Conservation (phyloP, 2,113 vertebrate species). For the Coptodon bakossiorum region DNA sequence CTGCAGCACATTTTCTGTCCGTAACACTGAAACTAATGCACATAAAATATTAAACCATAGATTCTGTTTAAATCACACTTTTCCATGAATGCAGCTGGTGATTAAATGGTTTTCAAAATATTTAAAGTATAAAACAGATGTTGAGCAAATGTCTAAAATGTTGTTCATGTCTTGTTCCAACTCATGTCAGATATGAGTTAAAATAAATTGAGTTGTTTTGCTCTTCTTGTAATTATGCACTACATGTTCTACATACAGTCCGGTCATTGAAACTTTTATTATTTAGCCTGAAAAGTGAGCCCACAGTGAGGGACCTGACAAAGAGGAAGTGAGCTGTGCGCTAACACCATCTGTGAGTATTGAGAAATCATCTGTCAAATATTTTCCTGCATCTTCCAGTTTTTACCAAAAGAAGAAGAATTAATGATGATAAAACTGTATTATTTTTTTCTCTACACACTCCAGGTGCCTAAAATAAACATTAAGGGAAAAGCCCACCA, state of each 20-base stretch:
- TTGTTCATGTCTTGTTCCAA: rapidly evolving
- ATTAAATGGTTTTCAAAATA: rapidly evolving
- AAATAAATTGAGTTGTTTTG: not conserved
- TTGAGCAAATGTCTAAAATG: not conserved
- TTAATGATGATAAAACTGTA: not conserved
- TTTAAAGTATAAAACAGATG: not conserved
- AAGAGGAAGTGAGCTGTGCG: not conserved
- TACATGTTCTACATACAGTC: not conserved
- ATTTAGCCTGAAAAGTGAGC: rapidly evolving
- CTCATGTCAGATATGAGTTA: rapidly evolving
- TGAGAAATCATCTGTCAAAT: not conserved
- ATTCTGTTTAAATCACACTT: not conserved
- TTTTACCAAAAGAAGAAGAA: not conserved
- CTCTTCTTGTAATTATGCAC: rapidly evolving
- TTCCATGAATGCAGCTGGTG: rapidly evolving
- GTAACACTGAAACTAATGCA: not conserved
- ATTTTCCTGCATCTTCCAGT: rapidly evolving
- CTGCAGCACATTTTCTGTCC: not conserved
- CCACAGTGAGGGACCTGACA: rapidly evolving
- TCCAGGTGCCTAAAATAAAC: rapidly evolving
- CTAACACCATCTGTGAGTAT: not conserved
- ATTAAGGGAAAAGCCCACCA: not conserved
- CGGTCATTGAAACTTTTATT: rapidly evolving
- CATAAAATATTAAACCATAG: not conserved
- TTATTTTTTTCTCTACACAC: rapidly evolving